Evolutionary conservation across 2,797 vertebrate genomes (phyloP), one percentile per base, ranked within the genome.

Genomic region (Triplophysa yarkandensis): DNA sequence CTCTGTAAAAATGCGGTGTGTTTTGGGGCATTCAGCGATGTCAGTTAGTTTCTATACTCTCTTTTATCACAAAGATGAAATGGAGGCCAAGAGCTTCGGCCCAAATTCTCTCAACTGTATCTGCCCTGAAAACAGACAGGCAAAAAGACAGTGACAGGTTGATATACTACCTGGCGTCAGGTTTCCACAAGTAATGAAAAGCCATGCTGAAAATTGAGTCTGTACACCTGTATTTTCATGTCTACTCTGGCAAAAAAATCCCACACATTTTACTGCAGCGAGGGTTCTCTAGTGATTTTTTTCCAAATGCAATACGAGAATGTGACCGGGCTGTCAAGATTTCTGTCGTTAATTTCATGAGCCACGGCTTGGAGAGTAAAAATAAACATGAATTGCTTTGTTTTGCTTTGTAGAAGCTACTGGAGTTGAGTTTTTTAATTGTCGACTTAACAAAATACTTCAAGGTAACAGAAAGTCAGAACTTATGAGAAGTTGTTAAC

Each of bases 51-150:
- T 58, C 48, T 52, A 27, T 66, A 46, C 60, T 77, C 71, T 72
- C 71, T 80, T 83, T 83, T 73, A 75, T 80, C 82, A 74, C 55
- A 30, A 66, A 64, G 69, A 76, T 73, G 78, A 82, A 80, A 78
- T 76, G 61, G 65, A 75, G 72, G 72, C 67, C 76, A 57, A 67
- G 36, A 83, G 62, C 36, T 71, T 44, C 68, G 76, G 72, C 73
- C 76, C 50, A 78, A 71, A 81, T 69, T 71, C 43, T 46, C 67
- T 76, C 58, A 66, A 62, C 72, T 58, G 54, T 66, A 82, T 79
- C 55, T 77, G 61, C 71, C 78, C 74, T 48, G 50, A 77, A 75
- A 75, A 68, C 46, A 77, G 77, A 80, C 81, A 77, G 75, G 67
- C 77, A 75, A 80, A 76, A 54, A 72, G 68, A 75, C 50, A 2